These are phyloP conservation scores for Rhogogaster chlorosoma DNA, from an alignment of 2,888 invertebrate genomes.

Conservation along the genomic window DNA sequence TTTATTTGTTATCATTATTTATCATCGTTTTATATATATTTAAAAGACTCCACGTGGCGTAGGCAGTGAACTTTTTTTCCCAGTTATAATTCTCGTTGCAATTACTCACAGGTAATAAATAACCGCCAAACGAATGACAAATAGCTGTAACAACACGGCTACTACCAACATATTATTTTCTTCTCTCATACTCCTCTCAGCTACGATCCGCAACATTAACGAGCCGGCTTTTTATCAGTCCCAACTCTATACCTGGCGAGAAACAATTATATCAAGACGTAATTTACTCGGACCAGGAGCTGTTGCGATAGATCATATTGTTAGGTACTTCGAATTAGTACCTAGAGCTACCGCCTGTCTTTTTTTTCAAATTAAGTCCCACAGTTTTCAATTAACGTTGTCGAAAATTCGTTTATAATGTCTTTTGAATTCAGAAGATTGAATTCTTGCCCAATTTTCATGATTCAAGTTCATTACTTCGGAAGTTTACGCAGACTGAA, in stretches of 20 bases:
- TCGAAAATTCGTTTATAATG: not conserved
- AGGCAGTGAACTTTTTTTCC: not conserved
- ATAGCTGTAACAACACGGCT: slow-evolving; percentile 53
- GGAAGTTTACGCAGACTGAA: not conserved
- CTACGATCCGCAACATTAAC: slow-evolving; percentile 25
- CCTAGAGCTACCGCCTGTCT: not conserved
- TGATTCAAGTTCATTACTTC: not conserved
- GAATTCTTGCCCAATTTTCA: not conserved
- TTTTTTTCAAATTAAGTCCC: not conserved
- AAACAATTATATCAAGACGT: slow-evolving; percentile 30
- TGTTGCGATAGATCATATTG: not conserved
- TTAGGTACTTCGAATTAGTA: not conserved
- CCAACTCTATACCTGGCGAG: not conserved
- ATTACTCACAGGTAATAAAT: slow-evolving; percentile 31
- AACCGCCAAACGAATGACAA: slow-evolving; percentile 54
- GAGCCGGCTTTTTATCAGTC: slow-evolving; percentile 3
- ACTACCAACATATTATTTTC: slow-evolving; percentile 49
- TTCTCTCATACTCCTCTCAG: not conserved
- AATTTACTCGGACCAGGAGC: not conserved
- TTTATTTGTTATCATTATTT: not conserved
- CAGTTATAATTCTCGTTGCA: not conserved
- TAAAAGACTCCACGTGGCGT: not conserved
- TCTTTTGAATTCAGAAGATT: not conserved
- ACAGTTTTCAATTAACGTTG: not conserved
- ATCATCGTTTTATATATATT: not conserved